These are phyloP conservation scores for Drosophila oshimai DNA, from an alignment of 1,140 invertebrate genomes.

Conservation along the genomic window DNA sequence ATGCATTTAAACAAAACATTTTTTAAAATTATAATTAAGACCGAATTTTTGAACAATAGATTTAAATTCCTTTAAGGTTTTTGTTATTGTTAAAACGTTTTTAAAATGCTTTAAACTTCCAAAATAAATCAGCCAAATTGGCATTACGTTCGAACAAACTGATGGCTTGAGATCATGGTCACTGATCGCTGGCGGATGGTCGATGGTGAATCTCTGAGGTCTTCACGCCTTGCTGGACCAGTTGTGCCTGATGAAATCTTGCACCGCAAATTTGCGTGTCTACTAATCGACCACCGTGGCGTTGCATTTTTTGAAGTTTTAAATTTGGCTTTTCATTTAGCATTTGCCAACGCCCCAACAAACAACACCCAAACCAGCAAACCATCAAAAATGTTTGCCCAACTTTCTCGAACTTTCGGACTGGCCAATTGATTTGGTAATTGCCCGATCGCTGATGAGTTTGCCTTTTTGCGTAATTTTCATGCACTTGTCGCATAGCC, in stretches of 20 bases:
- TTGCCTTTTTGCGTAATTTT: constrained; percentile 34
- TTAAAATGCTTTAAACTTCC: background rate
- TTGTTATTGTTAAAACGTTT: background rate
- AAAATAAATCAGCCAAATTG: background rate
- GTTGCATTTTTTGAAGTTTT: constrained; percentile 3
- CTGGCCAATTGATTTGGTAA: constrained; percentile 33
- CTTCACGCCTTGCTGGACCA: constrained; percentile 36
- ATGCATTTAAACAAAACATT: too few relatives aligned
- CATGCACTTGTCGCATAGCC: constrained; percentile 21
- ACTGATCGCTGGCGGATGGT: constrained; percentile 3
- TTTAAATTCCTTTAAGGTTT: background rate
- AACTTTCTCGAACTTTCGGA: constrained; percentile 23
- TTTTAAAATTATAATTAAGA: too few relatives aligned
- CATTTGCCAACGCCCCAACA: constrained; percentile 1
- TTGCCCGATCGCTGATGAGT: constrained; percentile 7
- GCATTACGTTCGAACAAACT: background rate
- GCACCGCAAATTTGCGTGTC: constrained; percentile 35
- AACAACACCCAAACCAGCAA: background rate
- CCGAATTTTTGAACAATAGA: background rate
- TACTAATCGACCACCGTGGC: background rate
- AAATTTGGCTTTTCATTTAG: constrained; percentile 14
- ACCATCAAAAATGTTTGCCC: constrained; percentile 14
- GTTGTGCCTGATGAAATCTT: constrained; percentile 27
- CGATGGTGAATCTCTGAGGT: background rate
- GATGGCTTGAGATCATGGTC: constrained; percentile 1